Conservation (phyloP, 2,888 invertebrate genomes). For the Limnephilus auricula region DNA sequence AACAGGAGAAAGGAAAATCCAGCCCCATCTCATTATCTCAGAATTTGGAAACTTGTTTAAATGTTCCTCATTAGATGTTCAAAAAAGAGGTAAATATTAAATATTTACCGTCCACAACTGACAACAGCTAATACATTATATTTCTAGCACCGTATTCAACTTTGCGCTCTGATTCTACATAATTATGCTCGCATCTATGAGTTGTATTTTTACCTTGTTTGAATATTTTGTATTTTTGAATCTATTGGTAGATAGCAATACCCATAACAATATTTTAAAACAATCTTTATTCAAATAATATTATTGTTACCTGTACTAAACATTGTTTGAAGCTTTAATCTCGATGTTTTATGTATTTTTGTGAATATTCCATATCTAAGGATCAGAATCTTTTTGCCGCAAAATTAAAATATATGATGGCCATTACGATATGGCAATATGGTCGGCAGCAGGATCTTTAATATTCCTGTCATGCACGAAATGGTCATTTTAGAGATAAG, state of each 20-base stretch:
- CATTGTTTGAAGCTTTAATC: not conserved
- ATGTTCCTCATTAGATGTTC: too few species aligned
- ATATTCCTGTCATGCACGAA: constrained; percentile 15
- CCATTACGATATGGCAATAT: not conserved
- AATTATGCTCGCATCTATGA: too few species aligned
- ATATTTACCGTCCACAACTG: too few species aligned
- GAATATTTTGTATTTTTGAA: too few species aligned
- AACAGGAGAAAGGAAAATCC: too few species aligned
- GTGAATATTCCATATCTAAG: not conserved
- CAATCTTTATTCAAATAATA: not conserved
- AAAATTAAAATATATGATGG: not conserved
- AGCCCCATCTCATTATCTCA: too few species aligned
- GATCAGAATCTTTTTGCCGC: not conserved
- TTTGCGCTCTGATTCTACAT: too few species aligned
- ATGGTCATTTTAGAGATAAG: constrained; percentile 2
- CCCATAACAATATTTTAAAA: not conserved
- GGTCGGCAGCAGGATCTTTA: not conserved
- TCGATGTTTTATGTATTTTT: not conserved
- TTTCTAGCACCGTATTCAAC: too few species aligned
- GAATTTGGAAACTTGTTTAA: too few species aligned
- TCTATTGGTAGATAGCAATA: not conserved
- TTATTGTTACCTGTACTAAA: not conserved
- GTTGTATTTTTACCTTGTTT: too few species aligned
- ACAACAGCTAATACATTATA: too few species aligned
- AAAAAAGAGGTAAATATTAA: too few species aligned